A percentile compares a stretch with the other conserved stretches of the same genome.
phyloP scores from a whole-genome alignment of 2,888 invertebrate species.

The Gerris lacustris region DNA sequence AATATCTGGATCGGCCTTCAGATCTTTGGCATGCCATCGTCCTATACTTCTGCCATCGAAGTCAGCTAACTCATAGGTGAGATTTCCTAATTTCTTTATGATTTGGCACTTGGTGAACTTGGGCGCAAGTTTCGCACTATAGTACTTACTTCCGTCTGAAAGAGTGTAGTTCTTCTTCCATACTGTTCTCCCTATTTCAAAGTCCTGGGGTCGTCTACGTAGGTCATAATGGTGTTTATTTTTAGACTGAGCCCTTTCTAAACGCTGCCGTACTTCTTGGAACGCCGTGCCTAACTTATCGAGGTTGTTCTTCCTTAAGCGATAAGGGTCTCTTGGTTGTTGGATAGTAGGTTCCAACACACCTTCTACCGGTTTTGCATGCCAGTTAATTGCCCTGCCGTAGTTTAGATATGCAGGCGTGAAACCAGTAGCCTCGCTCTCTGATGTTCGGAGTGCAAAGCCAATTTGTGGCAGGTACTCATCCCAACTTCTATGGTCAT shows the following conservation, averaged over 20 bases:
- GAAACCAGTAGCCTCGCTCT: constrained; percentile 22
- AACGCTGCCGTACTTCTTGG: no score
- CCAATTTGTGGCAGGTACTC: constrained; percentile 24
- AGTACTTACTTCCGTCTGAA: constrained; percentile 10
- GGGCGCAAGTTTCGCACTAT: constrained; percentile 14
- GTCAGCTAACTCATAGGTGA: constrained; percentile 12
- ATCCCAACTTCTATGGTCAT: constrained; percentile 28
- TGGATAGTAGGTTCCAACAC: no score
- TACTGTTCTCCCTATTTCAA: constrained; percentile 13
- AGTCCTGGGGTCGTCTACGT: not conserved
- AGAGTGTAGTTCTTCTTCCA: no score
- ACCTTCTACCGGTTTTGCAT: no score
- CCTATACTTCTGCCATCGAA: constrained; percentile 14
- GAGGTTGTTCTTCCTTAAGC: no score
- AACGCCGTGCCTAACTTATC: no score
- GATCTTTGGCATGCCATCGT: constrained; percentile 13
- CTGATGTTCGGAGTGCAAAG: constrained; percentile 27
- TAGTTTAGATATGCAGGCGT: constrained; percentile 23
- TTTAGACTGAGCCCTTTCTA: no score
- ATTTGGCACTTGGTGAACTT: constrained; percentile 16
- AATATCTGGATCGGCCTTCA: constrained; percentile 5
- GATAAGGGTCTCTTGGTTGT: no score
- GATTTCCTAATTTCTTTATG: constrained; percentile 4
- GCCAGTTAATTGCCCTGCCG: not conserved
- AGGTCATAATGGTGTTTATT: no score